Evolutionary conservation across 2,888 invertebrate genomes (phyloP), one percentile per base, ranked within the genome.

Genomic region (Diarsia brunnea): DNA sequence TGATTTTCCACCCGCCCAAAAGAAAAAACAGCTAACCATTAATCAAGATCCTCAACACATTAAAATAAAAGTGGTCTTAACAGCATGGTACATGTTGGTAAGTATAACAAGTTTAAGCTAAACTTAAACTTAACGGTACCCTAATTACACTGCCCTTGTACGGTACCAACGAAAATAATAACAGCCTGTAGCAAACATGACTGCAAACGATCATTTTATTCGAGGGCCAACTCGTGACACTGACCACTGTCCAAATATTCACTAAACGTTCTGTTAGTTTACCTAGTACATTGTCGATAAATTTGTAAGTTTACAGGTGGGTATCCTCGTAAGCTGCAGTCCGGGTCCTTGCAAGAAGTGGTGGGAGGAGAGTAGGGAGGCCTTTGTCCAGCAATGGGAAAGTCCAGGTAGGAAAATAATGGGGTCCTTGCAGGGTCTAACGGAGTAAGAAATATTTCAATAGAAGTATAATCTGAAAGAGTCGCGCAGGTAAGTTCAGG

Each of bases 121-220:
- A n/a, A n/a, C n/a, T n/a, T 58, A 58, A 73, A 68, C 49, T 45
- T 67, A 81, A 82, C 79, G 78, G 81, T 78, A 53, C 63, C 16
- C 51, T 31, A 69, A 80, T 19, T 53, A 63, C 60, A 53, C 45
- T 45, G 65, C 76, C 81, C 82, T 84, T 81, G 81, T 60, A 49
- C 14, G 60, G 64, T 60, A 63, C 64, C 38, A 27, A 79, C 78
- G n/a, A 74, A 80, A 65, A 72, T 74, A 69, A 78, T 73, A 72
- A 79, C 73, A 75, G 61, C 12, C 11, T 21, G 70, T 66, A 60
- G 79, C 71, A 84, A 84, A 88, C 76, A 84, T 83, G 83, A 82
- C 76, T 69, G 69, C 82, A 79, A 86, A 84, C 75, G 73, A 78
- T 77, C 81, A 81, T 55, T 87, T 81, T 80, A 77, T 75, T 73